phyloP scores from a whole-genome alignment of 1,140 invertebrate species.

The Brachionus sp. region DNA sequence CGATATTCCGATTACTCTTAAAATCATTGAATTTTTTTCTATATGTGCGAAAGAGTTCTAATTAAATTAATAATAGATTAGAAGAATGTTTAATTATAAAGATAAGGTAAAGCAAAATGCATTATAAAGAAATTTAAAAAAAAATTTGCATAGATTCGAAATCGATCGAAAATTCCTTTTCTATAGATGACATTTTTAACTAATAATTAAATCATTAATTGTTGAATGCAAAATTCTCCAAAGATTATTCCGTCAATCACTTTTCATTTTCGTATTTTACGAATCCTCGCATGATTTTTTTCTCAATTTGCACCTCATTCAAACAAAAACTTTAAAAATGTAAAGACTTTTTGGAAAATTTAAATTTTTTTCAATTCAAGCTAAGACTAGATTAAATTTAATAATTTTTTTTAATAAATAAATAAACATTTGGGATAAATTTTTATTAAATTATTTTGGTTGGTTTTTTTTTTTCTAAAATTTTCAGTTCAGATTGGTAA shows the following conservation, averaged over 20 bases:
- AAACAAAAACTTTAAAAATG: too few relatives aligned
- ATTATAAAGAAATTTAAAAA: background rate
- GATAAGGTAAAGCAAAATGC: background rate
- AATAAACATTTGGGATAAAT: background rate
- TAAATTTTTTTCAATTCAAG: background rate
- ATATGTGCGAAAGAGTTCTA: background rate
- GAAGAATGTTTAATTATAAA: background rate
- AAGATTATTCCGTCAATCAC: background rate
- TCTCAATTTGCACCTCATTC: too few relatives aligned
- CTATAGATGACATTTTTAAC: background rate
- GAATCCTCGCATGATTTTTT: background rate
- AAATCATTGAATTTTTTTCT: background rate
- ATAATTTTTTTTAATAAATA: background rate
- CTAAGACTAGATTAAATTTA: background rate
- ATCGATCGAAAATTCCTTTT: background rate
- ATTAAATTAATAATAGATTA: background rate
- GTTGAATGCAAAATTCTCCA: background rate
- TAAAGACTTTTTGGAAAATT: too few relatives aligned
- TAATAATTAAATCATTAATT: conserved; percentile 8
- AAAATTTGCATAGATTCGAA: background rate
- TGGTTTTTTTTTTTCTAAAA: background rate
- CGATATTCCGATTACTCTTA: background rate
- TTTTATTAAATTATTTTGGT: background rate
- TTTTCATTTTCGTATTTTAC: background rate
- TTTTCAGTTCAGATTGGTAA: background rate